Conservation (phyloP, 2,888 invertebrate species). For the Odontothrips loti region DNA sequence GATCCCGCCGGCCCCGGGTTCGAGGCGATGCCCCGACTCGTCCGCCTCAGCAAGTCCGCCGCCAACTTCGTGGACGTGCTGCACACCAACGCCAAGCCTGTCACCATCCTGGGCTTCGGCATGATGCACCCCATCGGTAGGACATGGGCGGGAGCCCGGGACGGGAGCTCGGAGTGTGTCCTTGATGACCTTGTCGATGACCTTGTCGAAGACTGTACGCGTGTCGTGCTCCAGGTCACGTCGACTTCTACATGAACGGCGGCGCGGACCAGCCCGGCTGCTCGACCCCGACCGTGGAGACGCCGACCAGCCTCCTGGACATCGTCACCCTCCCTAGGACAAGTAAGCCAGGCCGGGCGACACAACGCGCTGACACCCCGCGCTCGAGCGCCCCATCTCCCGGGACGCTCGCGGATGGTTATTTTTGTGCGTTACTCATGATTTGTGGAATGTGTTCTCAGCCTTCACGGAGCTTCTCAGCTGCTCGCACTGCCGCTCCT, state of each 20-base stretch:
- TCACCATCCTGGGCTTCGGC: conserved; percentile 56
- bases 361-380: no score
- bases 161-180: no score
- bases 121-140: conserved; percentile 55
- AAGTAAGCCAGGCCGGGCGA: not conserved
- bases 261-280: conserved; percentile 65
- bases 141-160: no score
- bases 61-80: conserved; percentile 60
- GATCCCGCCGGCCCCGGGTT: conserved; percentile 65
- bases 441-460: conserved; percentile 30
- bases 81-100: conserved; percentile 56
- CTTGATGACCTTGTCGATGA: no score
- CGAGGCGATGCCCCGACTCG: conserved; percentile 45
- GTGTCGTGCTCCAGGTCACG: conserved; percentile 45
- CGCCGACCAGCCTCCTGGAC: conserved; percentile 27
- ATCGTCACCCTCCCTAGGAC: not conserved
- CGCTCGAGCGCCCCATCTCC: no score
- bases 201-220: not conserved
- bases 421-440: not conserved
- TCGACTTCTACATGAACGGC: conserved; percentile 67
- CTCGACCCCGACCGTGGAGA: conserved; percentile 38
- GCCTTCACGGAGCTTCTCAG: conserved; percentile 49
- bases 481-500: conserved; percentile 60
- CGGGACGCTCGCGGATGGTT: no score
- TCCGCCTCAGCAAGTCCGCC: conserved; percentile 54